A percentile compares a stretch with the other conserved stretches of the same genome.
These are phyloP conservation scores for Rhyzopertha dominica DNA, from an alignment of 1,140 invertebrate species.

Conservation along the genomic window DNA sequence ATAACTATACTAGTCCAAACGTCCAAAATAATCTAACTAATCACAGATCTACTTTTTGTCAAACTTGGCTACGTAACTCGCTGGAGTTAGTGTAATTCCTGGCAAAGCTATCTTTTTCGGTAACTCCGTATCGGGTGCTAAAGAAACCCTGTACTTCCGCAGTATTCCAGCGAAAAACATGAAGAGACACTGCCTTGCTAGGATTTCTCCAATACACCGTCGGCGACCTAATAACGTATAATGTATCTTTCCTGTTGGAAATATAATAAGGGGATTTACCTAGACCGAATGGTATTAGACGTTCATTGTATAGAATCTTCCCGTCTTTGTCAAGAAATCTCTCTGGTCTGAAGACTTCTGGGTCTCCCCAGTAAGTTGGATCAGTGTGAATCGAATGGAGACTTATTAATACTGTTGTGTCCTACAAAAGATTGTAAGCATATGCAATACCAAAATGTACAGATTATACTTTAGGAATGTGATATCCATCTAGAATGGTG, in stretches of 20 bases:
- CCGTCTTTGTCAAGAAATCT: conserved; percentile 62
- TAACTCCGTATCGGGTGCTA: conserved; percentile 32
- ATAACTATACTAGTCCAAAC: too few species aligned
- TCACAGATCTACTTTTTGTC: conserved; percentile 13
- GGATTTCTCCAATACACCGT: conserved; percentile 56
- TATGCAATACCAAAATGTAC: too few species aligned
- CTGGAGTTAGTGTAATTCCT: conserved; percentile 51
- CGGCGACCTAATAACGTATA: conserved; percentile 52
- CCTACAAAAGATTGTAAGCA: too few species aligned
- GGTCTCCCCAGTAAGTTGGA: conserved; percentile 59
- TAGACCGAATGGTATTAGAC: conserved; percentile 63
- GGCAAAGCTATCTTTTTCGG: conserved; percentile 45
- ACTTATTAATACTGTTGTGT: conserved; percentile 62
- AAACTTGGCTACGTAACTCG: conserved; percentile 45
- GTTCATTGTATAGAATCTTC: conserved; percentile 50
- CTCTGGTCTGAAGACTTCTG: conserved; percentile 62
- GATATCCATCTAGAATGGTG: conserved; percentile 53
- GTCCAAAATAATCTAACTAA: too few species aligned
- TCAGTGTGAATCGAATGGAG: conserved; percentile 66
- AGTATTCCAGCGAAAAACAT: conserved; percentile 51
- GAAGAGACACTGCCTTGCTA: conserved; percentile 55
- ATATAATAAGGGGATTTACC: conserved; percentile 48
- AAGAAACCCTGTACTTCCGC: conserved; percentile 49
- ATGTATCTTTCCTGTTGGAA: not conserved
- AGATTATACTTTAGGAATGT: conserved; percentile 67